These are phyloP conservation scores for Trachemys scripta DNA, from an alignment of 2,113 vertebrate genomes.

Conservation along the genomic window DNA sequence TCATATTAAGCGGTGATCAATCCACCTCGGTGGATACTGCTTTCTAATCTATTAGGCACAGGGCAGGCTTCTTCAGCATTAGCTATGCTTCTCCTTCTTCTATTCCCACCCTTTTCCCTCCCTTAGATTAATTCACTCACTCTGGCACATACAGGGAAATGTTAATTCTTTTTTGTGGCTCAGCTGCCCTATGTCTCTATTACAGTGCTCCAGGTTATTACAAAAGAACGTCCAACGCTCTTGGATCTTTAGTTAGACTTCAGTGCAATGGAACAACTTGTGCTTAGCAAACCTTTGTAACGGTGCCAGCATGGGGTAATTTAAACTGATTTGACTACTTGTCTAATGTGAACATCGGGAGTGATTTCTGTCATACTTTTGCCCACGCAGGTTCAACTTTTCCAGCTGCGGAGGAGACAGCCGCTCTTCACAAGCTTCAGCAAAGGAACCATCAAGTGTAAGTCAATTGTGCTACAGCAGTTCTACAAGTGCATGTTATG, in stretches of 20 bases:
- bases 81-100: not conserved
- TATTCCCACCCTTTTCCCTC: rapidly evolving
- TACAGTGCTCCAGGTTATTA: not conserved
- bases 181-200: rapidly evolving
- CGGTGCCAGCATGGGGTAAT: not conserved
- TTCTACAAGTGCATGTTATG: rapidly evolving
- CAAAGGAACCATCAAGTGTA: not conserved
- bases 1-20: rapidly evolving
- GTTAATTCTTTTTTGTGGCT: not conserved
- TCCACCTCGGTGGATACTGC: rapidly evolving
- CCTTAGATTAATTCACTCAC: not conserved
- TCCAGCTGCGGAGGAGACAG: not conserved
- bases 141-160: not conserved
- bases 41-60: rapidly evolving
- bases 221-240: not conserved
- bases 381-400: not conserved
- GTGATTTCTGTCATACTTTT: rapidly evolving
- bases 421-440: not conserved
- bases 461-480: rapidly evolving
- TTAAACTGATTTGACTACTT: not conserved
- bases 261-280: rapidly evolving
- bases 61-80: not conserved
- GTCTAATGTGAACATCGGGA: rapidly evolving
- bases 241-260: not conserved
- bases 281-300: rapidly evolving